Percentiles rank a stretch among this genome's conserved stretches.
phyloP scores from a whole-genome alignment of 2,113 vertebrate genomes.

The Mesitornis unicolor region DNA sequence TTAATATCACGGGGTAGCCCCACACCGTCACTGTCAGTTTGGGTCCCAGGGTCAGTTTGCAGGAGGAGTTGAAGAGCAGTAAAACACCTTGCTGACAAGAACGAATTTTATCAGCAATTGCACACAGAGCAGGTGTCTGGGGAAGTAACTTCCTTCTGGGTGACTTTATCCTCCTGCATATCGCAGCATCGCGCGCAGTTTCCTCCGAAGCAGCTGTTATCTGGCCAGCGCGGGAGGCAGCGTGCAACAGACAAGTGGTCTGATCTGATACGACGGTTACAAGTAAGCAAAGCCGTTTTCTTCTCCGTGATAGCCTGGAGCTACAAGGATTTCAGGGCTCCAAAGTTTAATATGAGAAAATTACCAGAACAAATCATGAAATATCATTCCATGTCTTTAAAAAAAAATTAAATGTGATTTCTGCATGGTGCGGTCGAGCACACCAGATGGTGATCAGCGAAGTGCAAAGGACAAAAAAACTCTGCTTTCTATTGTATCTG shows the following conservation, averaged over 20 bases:
- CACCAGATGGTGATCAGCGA: not conserved
- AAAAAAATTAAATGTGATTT: not conserved
- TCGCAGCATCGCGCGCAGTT: not conserved
- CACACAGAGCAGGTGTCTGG: not conserved
- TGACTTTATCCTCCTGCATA: not conserved
- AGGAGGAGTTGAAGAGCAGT: not conserved
- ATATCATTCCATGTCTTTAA: not conserved
- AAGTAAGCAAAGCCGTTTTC: not conserved
- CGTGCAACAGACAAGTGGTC: not conserved
- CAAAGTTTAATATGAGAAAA: not conserved
- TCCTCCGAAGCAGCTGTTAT: not conserved
- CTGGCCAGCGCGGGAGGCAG: not conserved
- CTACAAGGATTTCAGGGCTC: not conserved
- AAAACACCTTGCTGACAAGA: no score
- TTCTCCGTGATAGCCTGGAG: not conserved
- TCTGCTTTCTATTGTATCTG: not conserved
- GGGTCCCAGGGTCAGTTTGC: not conserved
- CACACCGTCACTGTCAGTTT: fast-evolving
- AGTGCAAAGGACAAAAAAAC: not conserved
- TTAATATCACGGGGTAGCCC: not conserved
- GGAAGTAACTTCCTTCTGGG: not conserved
- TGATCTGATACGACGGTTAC: not conserved
- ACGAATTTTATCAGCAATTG: not conserved
- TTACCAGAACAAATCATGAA: not conserved
- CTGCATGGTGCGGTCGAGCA: not conserved